Conservation (phyloP, 2,888 invertebrate species). For the Phaonia tiefii region DNA sequence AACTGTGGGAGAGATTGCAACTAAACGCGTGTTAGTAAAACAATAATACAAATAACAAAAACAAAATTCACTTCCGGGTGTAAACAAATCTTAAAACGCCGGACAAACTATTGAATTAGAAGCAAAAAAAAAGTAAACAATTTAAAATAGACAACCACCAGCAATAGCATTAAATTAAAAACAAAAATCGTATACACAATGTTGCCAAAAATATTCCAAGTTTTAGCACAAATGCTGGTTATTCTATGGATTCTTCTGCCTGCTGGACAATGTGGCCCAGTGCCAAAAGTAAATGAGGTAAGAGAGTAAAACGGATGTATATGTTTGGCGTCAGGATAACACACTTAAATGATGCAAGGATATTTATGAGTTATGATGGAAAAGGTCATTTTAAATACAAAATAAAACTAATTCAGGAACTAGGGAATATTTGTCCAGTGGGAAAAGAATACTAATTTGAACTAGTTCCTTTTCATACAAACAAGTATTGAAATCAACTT, state of each 20-base stretch:
- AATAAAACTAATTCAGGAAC: no score
- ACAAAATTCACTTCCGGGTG: conserved; percentile 55
- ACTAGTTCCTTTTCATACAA: no score
- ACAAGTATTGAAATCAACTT: no score
- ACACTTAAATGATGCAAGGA: no score
- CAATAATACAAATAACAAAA: conserved; percentile 11
- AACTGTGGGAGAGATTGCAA: conserved; percentile 29
- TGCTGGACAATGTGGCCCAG: conserved; percentile 75
- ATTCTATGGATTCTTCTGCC: conserved; percentile 70
- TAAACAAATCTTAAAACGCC: conserved; percentile 39
- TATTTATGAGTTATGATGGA: no score
- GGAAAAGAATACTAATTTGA: no score
- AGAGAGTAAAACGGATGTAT: conserved; percentile 63
- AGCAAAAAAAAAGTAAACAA: conserved; percentile 2
- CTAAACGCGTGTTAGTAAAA: conserved; percentile 26
- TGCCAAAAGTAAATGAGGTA: conserved; percentile 79
- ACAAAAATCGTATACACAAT: conserved; percentile 67
- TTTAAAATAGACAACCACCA: not conserved
- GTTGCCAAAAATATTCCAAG: conserved; percentile 71
- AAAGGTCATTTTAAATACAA: no score
- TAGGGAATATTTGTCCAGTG: no score
- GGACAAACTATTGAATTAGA: conserved; percentile 4
- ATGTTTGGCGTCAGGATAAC: conserved; percentile 38
- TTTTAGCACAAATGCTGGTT: conserved; percentile 63
- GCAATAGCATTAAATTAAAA: conserved; percentile 41